phyloP scores from a whole-genome alignment of 2,797 vertebrate genomes.

The Cyprinella venusta region DNA sequence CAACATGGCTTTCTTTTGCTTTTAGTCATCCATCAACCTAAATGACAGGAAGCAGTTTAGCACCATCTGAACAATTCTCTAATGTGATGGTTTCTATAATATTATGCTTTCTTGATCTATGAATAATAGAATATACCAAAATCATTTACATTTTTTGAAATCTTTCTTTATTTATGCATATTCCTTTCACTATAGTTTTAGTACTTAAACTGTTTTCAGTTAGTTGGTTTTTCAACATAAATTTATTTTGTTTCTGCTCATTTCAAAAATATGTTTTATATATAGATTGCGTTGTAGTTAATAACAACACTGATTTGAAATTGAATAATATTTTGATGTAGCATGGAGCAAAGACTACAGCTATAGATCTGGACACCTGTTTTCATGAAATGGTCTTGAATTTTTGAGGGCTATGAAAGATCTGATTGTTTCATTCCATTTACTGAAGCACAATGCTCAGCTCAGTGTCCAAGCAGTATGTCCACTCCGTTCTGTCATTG shows the following conservation, averaged over 20 bases:
- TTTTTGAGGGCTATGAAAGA: conserved; percentile 5
- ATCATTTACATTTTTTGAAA: too few species aligned
- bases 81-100: conserved; percentile 4
- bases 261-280: too few species aligned
- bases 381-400: background rate
- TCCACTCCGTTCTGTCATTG: conserved; percentile 41
- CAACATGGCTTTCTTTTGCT: conserved; percentile 46
- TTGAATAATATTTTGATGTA: background rate
- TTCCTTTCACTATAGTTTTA: background rate
- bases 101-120: background rate
- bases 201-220: background rate
- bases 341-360: background rate
- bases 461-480: conserved; percentile 30
- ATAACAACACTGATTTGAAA: conserved; percentile 2
- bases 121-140: background rate
- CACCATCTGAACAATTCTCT: conserved; percentile 24
- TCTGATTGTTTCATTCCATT: conserved; percentile 32
- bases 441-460: conserved; percentile 20
- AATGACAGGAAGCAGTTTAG: conserved; percentile 44
- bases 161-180: too few species aligned
- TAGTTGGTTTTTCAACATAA: background rate
- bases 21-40: conserved; percentile 44
- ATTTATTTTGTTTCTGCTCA: background rate
- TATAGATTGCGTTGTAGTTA: background rate
- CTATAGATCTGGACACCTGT: conserved; percentile 5